Conservation (phyloP, 1,140 invertebrate species). For the Cylas formicarius region DNA sequence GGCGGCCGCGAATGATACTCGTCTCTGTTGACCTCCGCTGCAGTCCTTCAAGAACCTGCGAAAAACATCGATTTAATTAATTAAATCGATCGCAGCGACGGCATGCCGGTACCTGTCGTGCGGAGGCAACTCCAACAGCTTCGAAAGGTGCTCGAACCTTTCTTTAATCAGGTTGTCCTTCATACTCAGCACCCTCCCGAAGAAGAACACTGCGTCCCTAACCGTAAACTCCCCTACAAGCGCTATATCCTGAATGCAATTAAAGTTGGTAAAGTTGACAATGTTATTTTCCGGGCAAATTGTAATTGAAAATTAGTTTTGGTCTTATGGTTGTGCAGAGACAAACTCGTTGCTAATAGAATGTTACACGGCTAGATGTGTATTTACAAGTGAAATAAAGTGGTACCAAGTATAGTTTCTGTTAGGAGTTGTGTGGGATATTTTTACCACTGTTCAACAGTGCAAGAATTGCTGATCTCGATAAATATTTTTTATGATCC, state of each 20-base stretch:
- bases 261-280: no score
- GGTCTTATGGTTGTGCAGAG: no score
- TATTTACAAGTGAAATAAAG: no score
- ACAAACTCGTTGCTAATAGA: no score
- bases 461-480: no score
- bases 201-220: constrained; percentile 77
- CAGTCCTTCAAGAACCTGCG: constrained; percentile 52
- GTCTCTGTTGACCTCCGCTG: constrained; percentile 83
- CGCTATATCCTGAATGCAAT: constrained; percentile 70
- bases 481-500: no score
- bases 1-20: constrained; percentile 80
- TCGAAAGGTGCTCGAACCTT: constrained; percentile 59
- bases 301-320: no score
- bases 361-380: no score
- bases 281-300: no score
- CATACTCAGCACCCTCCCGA: constrained; percentile 81
- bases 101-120: constrained; percentile 43
- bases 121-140: constrained; percentile 66
- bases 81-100: not conserved
- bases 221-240: constrained; percentile 82
- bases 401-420: no score
- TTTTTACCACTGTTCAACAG: no score
- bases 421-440: no score
- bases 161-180: constrained; percentile 54
- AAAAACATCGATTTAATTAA: constrained; percentile 1